Conservation (phyloP, 2,113 vertebrate species). For the Ciconia boyciana region DNA sequence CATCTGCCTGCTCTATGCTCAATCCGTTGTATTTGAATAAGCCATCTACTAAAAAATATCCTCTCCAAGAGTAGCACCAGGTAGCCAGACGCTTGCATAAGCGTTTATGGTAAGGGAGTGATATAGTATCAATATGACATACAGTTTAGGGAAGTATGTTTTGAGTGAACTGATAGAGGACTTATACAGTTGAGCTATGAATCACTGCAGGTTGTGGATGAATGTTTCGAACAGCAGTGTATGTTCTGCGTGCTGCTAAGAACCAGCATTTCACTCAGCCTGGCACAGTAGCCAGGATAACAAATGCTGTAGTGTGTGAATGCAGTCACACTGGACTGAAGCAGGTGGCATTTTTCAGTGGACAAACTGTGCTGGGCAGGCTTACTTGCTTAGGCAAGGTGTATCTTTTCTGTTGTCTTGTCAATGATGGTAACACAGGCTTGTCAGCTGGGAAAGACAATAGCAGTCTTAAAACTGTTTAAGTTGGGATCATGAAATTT, state of each 20-base stretch:
- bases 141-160: not conserved
- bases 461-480: not conserved
- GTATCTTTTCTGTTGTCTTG: not conserved
- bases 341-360: not conserved
- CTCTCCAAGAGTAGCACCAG: not conserved
- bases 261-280: not conserved
- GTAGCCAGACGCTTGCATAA: not conserved
- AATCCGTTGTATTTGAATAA: not conserved
- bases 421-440: not conserved
- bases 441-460: not conserved
- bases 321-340: not conserved
- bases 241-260: not conserved
- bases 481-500: not conserved
- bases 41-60: not conserved
- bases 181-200: not conserved
- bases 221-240: not conserved
- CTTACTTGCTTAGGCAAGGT: not conserved
- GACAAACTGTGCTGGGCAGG: not conserved
- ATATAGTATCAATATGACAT: not conserved
- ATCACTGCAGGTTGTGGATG: not conserved
- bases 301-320: not conserved
- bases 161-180: not conserved
- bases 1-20: not conserved
- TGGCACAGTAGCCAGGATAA: not conserved
- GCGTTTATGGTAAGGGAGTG: not conserved